phyloP scores from a whole-genome alignment of 2,113 vertebrate species.

The Elephas maximus region DNA sequence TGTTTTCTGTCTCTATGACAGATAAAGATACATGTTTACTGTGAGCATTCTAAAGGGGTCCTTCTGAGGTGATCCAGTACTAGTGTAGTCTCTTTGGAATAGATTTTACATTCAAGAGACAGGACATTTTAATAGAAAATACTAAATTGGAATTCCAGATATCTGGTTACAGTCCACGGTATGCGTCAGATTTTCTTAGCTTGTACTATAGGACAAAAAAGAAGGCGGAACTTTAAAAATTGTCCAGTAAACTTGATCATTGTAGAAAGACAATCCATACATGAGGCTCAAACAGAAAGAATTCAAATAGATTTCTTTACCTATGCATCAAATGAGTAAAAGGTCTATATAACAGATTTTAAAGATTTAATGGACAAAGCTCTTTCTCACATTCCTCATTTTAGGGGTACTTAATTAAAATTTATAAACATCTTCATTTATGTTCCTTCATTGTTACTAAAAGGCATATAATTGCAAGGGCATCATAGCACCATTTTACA shows the following conservation, averaged over 20 bases:
- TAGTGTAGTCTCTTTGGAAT: background rate
- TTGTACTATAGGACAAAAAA: background rate
- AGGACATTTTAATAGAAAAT: background rate
- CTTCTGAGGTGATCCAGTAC: background rate
- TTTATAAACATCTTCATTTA: background rate
- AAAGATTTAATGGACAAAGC: background rate
- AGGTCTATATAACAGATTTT: background rate
- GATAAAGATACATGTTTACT: background rate
- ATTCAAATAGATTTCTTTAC: background rate
- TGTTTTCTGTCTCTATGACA: background rate
- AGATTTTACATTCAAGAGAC: background rate
- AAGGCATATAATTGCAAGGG: background rate
- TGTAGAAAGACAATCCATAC: background rate
- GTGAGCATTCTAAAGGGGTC: background rate
- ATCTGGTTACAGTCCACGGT: background rate
- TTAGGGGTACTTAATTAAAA: background rate
- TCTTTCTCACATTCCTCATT: background rate
- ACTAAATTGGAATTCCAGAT: background rate
- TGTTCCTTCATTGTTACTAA: background rate
- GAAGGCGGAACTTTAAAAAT: background rate
- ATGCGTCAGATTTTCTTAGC: background rate
- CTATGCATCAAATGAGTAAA: background rate
- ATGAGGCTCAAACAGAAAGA: background rate
- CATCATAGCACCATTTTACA: constrained; percentile 52
- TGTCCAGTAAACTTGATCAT: background rate